Evolutionary conservation across 2,888 invertebrate species (phyloP).

Genomic region (Mongoloraphidia duomilia): DNA sequence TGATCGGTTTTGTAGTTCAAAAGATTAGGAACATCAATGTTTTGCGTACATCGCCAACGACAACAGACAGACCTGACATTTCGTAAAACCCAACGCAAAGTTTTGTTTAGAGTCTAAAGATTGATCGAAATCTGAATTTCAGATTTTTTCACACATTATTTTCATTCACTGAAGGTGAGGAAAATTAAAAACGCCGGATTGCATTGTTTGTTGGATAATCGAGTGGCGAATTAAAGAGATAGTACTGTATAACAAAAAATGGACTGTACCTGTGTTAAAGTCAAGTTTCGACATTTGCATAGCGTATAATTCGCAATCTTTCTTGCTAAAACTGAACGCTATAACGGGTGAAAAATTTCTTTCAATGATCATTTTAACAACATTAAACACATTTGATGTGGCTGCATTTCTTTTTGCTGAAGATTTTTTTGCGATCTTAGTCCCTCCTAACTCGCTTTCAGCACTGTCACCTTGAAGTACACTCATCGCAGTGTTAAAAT

Average conservation of each 20-base stretch:
- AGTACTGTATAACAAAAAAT: background rate
- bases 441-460: conserved; percentile 46
- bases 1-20: too few relatives aligned
- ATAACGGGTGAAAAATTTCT: conserved; percentile 95
- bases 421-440: conserved; percentile 55
- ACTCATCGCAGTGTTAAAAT: conserved; percentile 95
- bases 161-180: background rate
- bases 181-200: too few relatives aligned
- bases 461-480: conserved; percentile 75
- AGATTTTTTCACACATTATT: background rate
- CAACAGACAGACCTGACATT: too few relatives aligned
- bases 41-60: too few relatives aligned
- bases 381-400: conserved; percentile 84
- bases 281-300: conserved; percentile 94
- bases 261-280: conserved; percentile 65
- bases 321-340: conserved; percentile 97
- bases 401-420: conserved; percentile 49
- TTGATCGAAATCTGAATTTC: too few relatives aligned
- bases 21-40: too few relatives aligned
- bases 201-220: too few relatives aligned
- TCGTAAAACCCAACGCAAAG: too few relatives aligned
- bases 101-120: too few relatives aligned
- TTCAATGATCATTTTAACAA: conserved; percentile 98
- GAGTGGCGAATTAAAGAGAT: background rate
- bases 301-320: conserved; percentile 94